A percentile compares a stretch with the other conserved stretches of the same genome.
Conservation (phyloP, 2,113 vertebrate genomes). For the Anguilla japonica region DNA sequence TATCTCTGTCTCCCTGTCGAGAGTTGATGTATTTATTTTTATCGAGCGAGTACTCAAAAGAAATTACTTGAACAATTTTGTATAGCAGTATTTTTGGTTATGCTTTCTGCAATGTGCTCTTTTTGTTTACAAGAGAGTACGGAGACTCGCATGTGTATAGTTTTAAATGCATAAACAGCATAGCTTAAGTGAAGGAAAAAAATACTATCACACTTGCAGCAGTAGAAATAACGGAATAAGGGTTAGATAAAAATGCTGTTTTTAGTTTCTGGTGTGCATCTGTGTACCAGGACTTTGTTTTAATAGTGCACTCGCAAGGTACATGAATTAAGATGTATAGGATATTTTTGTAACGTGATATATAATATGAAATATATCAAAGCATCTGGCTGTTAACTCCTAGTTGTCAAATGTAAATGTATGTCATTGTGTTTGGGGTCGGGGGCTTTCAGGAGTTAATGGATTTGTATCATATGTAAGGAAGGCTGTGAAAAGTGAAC, state of each 20-base stretch:
- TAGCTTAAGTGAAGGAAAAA: not conserved
- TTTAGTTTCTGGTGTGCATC: not conserved
- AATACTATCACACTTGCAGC: not conserved
- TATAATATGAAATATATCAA: not conserved
- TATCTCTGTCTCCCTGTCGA: not conserved
- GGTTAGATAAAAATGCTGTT: not conserved
- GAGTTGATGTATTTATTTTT: not conserved
- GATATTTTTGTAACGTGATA: not conserved
- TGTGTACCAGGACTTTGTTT: not conserved
- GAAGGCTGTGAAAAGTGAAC: not conserved
- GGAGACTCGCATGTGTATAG: not conserved
- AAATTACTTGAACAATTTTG: not conserved
- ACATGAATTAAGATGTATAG: not conserved
- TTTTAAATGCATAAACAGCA: not conserved
- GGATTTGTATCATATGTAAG: not conserved
- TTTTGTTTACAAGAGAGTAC: not conserved
- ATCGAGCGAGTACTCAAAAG: not conserved
- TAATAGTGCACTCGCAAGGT: not conserved
- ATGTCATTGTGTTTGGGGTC: not conserved
- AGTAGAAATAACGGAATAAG: not conserved
- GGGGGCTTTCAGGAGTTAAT: not conserved
- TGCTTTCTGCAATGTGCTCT: not conserved
- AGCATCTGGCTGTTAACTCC: not conserved
- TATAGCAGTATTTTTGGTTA: not conserved
- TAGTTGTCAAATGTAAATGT: not conserved